phyloP scores from a whole-genome alignment of 1,140 invertebrate genomes.

The Drosophila tristis region DNA sequence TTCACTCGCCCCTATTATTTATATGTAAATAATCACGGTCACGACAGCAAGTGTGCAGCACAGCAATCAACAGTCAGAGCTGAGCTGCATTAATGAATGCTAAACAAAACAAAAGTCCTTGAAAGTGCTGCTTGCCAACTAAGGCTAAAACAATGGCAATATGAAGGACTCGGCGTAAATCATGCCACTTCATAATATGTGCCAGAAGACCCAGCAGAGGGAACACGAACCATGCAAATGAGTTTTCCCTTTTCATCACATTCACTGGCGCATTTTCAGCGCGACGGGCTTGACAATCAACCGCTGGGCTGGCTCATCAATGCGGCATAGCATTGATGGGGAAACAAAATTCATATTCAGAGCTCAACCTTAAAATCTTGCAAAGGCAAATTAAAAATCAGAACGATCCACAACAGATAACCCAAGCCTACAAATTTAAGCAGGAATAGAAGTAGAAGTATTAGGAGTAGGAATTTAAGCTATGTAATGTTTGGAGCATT shows the following conservation, averaged over 20 bases:
- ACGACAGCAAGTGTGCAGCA: neutral
- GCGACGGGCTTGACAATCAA: neutral
- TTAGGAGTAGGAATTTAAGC: too few species aligned
- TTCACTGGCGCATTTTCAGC: conserved; percentile 28
- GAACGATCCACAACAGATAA: too few species aligned
- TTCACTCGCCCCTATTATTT: conserved; percentile 12
- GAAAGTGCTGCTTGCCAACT: conserved; percentile 37
- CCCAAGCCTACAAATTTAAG: too few species aligned
- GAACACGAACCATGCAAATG: conserved; percentile 36
- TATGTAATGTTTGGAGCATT: too few species aligned
- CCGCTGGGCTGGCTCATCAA: conserved; percentile 3
- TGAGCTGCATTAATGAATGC: conserved; percentile 52
- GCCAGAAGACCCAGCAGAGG: conserved; percentile 11
- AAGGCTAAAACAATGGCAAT: conserved; percentile 48
- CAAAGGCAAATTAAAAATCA: too few species aligned
- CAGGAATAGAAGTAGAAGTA: too few species aligned
- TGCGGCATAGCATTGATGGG: too few species aligned
- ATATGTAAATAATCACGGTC: conserved; percentile 56
- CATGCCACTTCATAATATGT: conserved; percentile 55
- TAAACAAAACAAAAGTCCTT: conserved; percentile 39
- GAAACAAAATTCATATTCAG: too few species aligned
- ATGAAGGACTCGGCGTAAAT: conserved; percentile 47
- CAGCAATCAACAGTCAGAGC: conserved; percentile 36
- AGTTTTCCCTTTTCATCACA: conserved; percentile 44
- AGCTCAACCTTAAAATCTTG: too few species aligned